Conservation (phyloP, 2,888 invertebrate genomes). For the Epinotia nisella region DNA sequence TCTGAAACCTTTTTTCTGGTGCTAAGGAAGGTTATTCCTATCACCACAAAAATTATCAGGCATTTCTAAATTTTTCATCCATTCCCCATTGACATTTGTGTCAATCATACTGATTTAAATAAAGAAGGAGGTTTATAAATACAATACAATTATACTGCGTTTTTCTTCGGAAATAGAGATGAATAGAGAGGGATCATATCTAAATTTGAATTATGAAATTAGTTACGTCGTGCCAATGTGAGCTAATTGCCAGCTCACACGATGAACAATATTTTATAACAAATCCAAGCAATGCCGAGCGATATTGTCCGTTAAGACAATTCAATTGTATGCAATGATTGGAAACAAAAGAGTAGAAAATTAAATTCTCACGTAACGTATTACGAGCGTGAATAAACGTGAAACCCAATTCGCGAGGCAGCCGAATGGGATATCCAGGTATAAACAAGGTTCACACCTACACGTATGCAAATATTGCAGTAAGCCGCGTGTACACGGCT, state of each 20-base stretch:
- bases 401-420: constrained; percentile 10
- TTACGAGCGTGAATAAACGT: constrained; percentile 2
- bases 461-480: constrained; percentile 15
- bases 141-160: background rate
- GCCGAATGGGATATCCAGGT: background rate
- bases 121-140: too few relatives aligned
- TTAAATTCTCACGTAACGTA: constrained; percentile 2
- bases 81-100: background rate
- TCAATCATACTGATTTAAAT: too few relatives aligned
- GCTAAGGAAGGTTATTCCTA: too few relatives aligned
- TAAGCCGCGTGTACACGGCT: background rate
- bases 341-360: background rate
- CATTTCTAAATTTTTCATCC: too few relatives aligned
- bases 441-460: constrained; percentile 16
- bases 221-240: background rate
- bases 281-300: background rate
- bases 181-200: background rate
- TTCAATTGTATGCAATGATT: background rate
- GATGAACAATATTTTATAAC: background rate
- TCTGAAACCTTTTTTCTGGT: too few relatives aligned
- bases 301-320: background rate
- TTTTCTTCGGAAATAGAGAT: background rate
- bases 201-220: background rate
- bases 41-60: too few relatives aligned
- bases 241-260: background rate